Base-by-base conservation (phyloP, 1,140 invertebrate species). In the Drosophila nigromelanica region DNA sequence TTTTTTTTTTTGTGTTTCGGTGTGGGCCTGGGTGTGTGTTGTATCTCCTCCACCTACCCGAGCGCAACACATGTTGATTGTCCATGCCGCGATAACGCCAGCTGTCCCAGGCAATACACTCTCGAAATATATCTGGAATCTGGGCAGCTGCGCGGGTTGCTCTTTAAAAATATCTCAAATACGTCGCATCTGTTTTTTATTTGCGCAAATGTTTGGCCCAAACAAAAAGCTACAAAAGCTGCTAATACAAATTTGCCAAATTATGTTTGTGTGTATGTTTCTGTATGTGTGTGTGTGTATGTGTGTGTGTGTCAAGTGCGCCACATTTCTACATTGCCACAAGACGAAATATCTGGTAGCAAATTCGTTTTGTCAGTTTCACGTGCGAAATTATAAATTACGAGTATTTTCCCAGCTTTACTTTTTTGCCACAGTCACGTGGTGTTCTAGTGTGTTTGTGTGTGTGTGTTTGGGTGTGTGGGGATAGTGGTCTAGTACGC, bases 351-450 rank as follows among this genome's bases (percentile, higher is more conserved):
- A 61, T 60, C 60, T 62, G 58, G 72, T 69, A 72, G 58, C 56
- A 43, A 50, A 72, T 71, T 73, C 43, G 63, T 74, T 82, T 87
- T 82, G 79, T 83, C 83, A 89, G 79, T 73, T 89, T 83, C 83
- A 89, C 83, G 83, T 87, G 82, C 79, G 73, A 87, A 87, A 89
- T 89, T 87, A 82, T 87, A 83, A 87, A 87, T 89, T 82, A 62
- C 58, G 58, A 45, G 52, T 39, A 66, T 70, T 78, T 66, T 30
- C 63, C 62, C 42, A 59, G 21, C 33, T 27, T 27, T 1, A 27
- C 5, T 50, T 66, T 52, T 56, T 78, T 40, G 35, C 35, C 21
- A 11, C 18, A 39, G 40, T 30, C 45, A 35, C 63, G 18, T 47
- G 43, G 15, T 43, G 50, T n/a, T 33, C 3, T 7, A 8, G 7